A percentile compares a stretch with the other conserved stretches of the same genome.
These are phyloP conservation scores for Glyptemys insculpta DNA, from an alignment of 2,797 vertebrate species.

Conservation along the genomic window DNA sequence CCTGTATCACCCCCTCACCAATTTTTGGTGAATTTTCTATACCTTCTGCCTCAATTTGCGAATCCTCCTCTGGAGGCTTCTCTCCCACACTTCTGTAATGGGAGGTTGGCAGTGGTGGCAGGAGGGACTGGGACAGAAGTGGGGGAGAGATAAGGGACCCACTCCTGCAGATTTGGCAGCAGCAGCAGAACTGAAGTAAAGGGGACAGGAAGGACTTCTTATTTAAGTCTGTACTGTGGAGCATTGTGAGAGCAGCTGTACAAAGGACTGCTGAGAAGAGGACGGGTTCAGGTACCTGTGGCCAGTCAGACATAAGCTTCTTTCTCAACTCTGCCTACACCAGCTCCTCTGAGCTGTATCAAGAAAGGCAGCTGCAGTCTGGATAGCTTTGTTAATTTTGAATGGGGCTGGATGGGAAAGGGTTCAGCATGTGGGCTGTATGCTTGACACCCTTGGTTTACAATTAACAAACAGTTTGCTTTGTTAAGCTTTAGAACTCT, in stretches of 20 bases:
- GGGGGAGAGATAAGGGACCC: neutral
- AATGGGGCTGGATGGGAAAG: neutral
- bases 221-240: neutral
- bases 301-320: neutral
- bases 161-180: neutral
- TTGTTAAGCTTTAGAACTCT: neutral
- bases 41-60: neutral
- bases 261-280: neutral
- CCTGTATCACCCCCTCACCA: neutral
- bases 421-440: neutral
- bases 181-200: neutral
- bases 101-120: neutral
- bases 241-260: neutral
- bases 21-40: rapidly evolving
- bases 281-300: rapidly evolving
- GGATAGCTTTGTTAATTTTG: neutral
- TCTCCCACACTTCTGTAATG: neutral
- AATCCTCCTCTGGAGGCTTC: neutral
- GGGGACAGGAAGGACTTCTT: neutral
- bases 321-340: rapidly evolving
- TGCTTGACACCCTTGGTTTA: neutral
- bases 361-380: neutral
- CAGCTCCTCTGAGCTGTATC: neutral
- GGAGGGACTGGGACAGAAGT: neutral
- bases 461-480: neutral